Percentiles rank a stretch among this genome's conserved stretches.
Conservation (phyloP, 2,888 invertebrate genomes). For the Lottia gigantea region DNA sequence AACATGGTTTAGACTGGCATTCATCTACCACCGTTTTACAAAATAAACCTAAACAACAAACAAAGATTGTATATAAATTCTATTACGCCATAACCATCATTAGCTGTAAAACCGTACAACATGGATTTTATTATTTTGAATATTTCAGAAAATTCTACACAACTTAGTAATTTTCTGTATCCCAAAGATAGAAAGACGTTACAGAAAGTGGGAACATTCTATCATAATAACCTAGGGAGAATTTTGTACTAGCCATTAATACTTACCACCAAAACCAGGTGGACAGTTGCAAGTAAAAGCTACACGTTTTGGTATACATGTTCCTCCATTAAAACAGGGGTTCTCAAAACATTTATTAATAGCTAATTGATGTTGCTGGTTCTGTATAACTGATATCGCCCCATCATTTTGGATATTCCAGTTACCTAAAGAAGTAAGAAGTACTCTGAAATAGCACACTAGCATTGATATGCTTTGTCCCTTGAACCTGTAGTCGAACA, state of each 20-base stretch:
- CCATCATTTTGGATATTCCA: constrained; percentile 31
- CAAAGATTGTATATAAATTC: not conserved
- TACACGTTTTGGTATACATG: constrained; percentile 30
- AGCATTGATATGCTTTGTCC: too few relatives aligned
- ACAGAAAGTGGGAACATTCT: not conserved
- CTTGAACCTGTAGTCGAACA: too few relatives aligned
- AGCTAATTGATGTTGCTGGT: constrained; percentile 34
- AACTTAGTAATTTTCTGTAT: too few relatives aligned
- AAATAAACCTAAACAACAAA: constrained; percentile 16
- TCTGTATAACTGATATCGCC: constrained; percentile 9
- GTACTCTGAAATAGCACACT: too few relatives aligned
- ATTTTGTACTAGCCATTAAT: not conserved
- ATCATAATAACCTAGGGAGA: not conserved
- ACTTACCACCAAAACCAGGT: constrained; percentile 34
- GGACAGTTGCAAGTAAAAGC: constrained; percentile 31
- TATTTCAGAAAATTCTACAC: too few relatives aligned
- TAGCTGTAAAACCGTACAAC: too few relatives aligned
- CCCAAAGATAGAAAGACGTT: not conserved
- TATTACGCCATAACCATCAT: too few relatives aligned
- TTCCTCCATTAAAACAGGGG: constrained; percentile 70
- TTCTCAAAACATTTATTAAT: constrained; percentile 71
- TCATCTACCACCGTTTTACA: constrained; percentile 42
- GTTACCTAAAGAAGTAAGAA: constrained; percentile 18
- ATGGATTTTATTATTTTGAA: too few relatives aligned
- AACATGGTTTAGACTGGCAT: constrained; percentile 50